Evolutionary conservation across 2,888 invertebrate genomes (phyloP).

Genomic region (Bhutanitis thaidina): DNA sequence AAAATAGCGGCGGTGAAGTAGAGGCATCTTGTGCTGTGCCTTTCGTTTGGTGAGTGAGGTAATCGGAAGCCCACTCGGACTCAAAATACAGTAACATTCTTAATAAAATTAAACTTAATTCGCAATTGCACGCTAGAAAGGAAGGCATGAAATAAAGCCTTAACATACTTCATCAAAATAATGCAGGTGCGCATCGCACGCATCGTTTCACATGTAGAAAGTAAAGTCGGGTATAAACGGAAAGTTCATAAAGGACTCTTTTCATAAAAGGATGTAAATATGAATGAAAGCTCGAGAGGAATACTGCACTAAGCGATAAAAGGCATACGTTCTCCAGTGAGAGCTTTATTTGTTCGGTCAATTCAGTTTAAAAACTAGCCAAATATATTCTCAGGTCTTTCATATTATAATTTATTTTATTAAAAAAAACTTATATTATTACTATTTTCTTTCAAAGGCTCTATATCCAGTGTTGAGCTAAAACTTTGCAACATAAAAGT

Average conservation of each 20-base stretch:
- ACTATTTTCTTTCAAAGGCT: too few species aligned
- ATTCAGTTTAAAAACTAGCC: neutral
- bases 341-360: constrained; percentile 1
- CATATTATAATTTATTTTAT: neutral
- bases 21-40: too few species aligned
- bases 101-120: too few species aligned
- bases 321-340: constrained; percentile 2
- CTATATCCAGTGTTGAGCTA: too few species aligned
- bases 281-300: constrained; percentile 1
- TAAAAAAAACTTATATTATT: too few species aligned
- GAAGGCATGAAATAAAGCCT: neutral
- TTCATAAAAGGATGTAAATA: constrained; percentile 8
- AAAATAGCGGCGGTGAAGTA: too few species aligned
- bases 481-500: too few species aligned
- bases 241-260: constrained; percentile 9
- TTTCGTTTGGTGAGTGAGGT: too few species aligned
- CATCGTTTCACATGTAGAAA: constrained; percentile 6
- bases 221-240: constrained; percentile 2
- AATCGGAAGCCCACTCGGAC: too few species aligned
- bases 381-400: too few species aligned
- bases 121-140: too few species aligned
- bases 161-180: constrained; percentile 9
- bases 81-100: too few species aligned
- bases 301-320: constrained; percentile 10
- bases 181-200: constrained; percentile 3